These are phyloP conservation scores for Pantherophis alleghaniensis DNA, from an alignment of 2,797 vertebrate species.

Conservation along the genomic window DNA sequence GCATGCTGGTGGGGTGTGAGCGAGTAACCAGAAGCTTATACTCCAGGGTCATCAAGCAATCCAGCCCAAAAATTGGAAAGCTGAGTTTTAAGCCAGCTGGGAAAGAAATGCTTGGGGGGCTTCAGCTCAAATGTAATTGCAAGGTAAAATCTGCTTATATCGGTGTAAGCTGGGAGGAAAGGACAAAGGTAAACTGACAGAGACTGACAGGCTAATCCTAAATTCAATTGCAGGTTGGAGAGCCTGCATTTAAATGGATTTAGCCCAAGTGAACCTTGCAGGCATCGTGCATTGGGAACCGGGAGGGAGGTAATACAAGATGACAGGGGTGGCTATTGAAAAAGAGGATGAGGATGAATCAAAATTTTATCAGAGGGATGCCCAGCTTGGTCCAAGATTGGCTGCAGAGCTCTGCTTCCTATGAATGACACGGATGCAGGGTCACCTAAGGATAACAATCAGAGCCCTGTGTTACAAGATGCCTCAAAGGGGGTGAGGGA, in stretches of 20 bases:
- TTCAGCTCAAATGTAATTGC: neutral
- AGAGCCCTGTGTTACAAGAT: neutral
- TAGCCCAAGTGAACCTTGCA: neutral
- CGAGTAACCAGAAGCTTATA: rapidly evolving
- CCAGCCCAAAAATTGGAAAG: neutral
- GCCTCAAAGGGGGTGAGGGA: neutral
- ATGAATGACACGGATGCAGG: neutral
- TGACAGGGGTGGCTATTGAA: neutral
- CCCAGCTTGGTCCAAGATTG: neutral
- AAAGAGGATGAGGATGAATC: neutral
- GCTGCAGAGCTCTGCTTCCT: neutral
- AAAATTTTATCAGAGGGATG: neutral
- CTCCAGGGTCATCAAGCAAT: no score
- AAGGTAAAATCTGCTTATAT: neutral
- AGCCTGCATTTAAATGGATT: neutral
- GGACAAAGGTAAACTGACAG: neutral
- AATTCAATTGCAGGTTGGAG: neutral
- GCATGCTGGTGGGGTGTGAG: neutral
- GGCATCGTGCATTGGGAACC: neutral
- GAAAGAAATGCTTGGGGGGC: neutral
- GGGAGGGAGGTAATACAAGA: neutral
- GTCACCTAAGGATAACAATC: neutral
- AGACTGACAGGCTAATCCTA: neutral
- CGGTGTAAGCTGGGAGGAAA: neutral
- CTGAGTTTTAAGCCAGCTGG: no score